Evolutionary conservation across 1,140 invertebrate species (phyloP).

Genomic region (Caenorhabditis elegans): WBcel235 BX284602.5:15107001-15107500

Average conservation of each 20-base stretch:
- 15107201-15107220: background rate
- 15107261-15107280: background rate
- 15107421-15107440: background rate
- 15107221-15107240: background rate
- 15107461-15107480: slow-evolving; percentile 15
- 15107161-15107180: background rate
- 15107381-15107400: background rate
- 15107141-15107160: background rate
- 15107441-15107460: background rate
- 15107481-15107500: background rate
- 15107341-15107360: background rate
- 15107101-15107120: no score
- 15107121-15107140: no score
- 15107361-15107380: background rate
- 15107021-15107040: no score
- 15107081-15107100: no score
- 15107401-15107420: background rate
- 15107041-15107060: no score
- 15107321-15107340: background rate
- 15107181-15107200: background rate
- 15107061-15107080: no score
- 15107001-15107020: no score
- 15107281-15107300: background rate
- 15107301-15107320: background rate
- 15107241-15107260: slow-evolving; percentile 18